Evolutionary conservation across 2,888 invertebrate genomes (phyloP), one percentile per base, ranked within the genome.

Genomic region (Chelonus formosanus): DNA sequence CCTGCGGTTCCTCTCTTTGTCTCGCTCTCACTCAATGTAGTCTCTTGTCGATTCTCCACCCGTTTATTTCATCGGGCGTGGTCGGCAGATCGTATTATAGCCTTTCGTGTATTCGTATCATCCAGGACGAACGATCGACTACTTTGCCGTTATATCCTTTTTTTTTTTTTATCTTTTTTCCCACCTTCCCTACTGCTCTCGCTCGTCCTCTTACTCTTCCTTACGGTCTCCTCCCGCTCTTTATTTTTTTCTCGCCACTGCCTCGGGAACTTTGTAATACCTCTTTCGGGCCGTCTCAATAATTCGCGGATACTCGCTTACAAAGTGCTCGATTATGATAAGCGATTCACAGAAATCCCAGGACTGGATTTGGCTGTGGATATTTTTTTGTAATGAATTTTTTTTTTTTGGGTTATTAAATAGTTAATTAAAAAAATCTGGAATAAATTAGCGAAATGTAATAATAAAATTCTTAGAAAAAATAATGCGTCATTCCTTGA

Each of bases 321-420:
- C 64, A 73, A 70, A 72, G 72, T 65, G 67, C 65, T 67, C 67
- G 68, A 72, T 73, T 72, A 72, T 71, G 70, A 73, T 73, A 72
- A 72, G 60, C 67, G 66, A 47, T 71, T 69, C 67, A 57, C 10
- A 56, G 67, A 72, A 70, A 68, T 59, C 20, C 10, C 20, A 40
- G n/a, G 10, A 58, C 34, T 3, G 6, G 7, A 31, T 10, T 58
- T 34, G 34, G 5, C 10, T 34, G 40, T 40, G 40, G 4, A 40
- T 40, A 40, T 40, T 4, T 6, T 40, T 40, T 40, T 6, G 40
- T 40, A 54, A 36, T 8, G 10, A 5, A 36, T 54, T 43, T 8
- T 44, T 44, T 20, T 20, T 20, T 20, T 20, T 2, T 20, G 20
- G 20, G 20, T 48, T 48, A 8, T 44, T 3, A 5, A 44, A 3